These are phyloP conservation scores for Xiphorhynchus erythropygius DNA, from an alignment of 2,797 vertebrate species.

Conservation along the genomic window DNA sequence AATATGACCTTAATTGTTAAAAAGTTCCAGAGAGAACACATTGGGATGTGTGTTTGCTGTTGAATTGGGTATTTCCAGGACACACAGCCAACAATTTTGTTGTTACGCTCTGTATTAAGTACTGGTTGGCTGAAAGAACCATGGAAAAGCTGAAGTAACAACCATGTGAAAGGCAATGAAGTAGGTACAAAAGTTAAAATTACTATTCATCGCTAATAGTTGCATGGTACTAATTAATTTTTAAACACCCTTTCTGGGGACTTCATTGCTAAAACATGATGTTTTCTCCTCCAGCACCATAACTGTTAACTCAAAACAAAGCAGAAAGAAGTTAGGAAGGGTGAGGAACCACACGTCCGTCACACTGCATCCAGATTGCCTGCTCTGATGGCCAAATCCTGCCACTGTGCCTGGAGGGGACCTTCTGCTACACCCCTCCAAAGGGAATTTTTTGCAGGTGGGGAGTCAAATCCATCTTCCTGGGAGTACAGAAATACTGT, in stretches of 20 bases:
- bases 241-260: conserved; percentile 66
- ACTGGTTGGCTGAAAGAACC: background rate
- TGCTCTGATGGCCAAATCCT: background rate
- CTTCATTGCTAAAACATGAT: conserved; percentile 68
- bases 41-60: background rate
- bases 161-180: background rate
- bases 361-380: background rate
- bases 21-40: fast-evolving
- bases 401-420: background rate
- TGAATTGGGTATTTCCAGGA: background rate
- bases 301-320: conserved; percentile 57
- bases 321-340: background rate
- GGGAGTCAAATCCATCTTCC: background rate
- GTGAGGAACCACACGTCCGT: background rate
- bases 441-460: background rate
- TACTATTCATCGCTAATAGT: conserved; percentile 40
- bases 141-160: background rate
- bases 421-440: background rate
- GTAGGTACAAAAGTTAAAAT: conserved; percentile 28
- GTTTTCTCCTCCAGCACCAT: conserved; percentile 61
- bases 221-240: conserved; percentile 70
- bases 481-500: background rate
- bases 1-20: background rate
- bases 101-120: background rate
- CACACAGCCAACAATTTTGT: background rate